Base-by-base conservation (phyloP, 1,140 invertebrate species). In the Scylla paramamosain region DNA sequence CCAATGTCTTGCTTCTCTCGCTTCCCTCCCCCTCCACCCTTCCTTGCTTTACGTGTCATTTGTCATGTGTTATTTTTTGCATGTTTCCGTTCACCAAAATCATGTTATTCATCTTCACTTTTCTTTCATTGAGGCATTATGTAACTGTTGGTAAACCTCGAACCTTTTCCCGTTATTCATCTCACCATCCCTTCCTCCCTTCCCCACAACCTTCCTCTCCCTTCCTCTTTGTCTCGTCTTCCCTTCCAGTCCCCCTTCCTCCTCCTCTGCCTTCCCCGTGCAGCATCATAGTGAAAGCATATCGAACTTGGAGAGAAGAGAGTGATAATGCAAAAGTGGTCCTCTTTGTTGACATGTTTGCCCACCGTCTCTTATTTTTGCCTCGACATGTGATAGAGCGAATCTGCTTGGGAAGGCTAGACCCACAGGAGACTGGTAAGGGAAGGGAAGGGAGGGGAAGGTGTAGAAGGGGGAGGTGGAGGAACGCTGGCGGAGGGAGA, bases 291-390 rank as follows among this genome's bases (percentile, higher is more conserved):
- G 67, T 59, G 67, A 77, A 77, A 77, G 67, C 67, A 77, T 77
- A 77, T 77, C 67, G 25, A n/a, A n/a, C 10, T 20, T n/a, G 20
- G 20, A n/a, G 67, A 77, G 67, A n/a, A 20, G 25, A n/a, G 67
- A n/a, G 67, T 77, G 67, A 77, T 77, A 25, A 77, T 77, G 67
- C 67, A 77, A n/a, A 77, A 77, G 25, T 77, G 67, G 67, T 77
- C 67, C 4, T 77, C 67, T 77, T 77, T 77, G 20, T 77, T 77
- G 67, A 77, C 67, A 77, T 77, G 67, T 77, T 77, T 77, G 67
- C 16, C 67, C n/a, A n/a, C 67, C 25, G 20, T 77, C 67, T 77
- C 67, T 77, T 77, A n/a, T n/a, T 77, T n/a, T n/a, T 77, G 67
- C 67, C 67, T 77, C 67, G 67, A 25, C 67, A n/a, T 77, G 67